Evolutionary conservation across 92 coral and sea anemone species (phyloP).

Genomic region (Epizoanthus fatuus): DNA sequence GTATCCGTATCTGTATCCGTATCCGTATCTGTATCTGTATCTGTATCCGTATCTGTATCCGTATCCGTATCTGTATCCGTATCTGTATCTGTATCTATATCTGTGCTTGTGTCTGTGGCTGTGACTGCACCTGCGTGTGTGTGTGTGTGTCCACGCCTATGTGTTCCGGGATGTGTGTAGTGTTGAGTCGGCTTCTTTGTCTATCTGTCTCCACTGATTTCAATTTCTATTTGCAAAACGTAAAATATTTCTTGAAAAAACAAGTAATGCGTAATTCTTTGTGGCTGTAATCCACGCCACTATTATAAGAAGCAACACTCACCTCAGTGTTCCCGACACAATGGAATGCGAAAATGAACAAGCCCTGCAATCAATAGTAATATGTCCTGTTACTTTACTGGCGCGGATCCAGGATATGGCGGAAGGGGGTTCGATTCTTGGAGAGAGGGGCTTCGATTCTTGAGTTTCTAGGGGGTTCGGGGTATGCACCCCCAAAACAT

Average conservation of each 20-base stretch:
- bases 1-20: neutral
- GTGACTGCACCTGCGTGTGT: neutral
- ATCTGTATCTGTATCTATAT: neutral
- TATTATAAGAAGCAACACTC: neutral
- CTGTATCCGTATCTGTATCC: neutral
- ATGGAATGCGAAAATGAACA: conserved; percentile 95
- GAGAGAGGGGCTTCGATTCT: no score
- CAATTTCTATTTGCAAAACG: neutral
- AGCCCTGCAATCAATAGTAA: conserved; percentile 73
- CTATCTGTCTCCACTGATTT: neutral
- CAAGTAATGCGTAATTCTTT: neutral
- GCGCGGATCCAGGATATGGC: no score
- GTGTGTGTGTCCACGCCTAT: neutral
- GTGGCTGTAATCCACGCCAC: neutral
- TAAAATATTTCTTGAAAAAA: neutral
- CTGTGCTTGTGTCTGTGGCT: neutral
- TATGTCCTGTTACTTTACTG: no score
- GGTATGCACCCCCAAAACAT: no score
- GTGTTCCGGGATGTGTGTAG: neutral
- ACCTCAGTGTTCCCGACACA: conserved; percentile 96
- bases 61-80: neutral
- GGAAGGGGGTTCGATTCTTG: no score
- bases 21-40: neutral
- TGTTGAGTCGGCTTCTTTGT: neutral
- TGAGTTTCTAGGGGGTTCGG: no score